Evolutionary conservation across 2,888 invertebrate genomes (phyloP), one percentile per base, ranked within the genome.

Genomic region (Ochropleura leucogaster): DNA sequence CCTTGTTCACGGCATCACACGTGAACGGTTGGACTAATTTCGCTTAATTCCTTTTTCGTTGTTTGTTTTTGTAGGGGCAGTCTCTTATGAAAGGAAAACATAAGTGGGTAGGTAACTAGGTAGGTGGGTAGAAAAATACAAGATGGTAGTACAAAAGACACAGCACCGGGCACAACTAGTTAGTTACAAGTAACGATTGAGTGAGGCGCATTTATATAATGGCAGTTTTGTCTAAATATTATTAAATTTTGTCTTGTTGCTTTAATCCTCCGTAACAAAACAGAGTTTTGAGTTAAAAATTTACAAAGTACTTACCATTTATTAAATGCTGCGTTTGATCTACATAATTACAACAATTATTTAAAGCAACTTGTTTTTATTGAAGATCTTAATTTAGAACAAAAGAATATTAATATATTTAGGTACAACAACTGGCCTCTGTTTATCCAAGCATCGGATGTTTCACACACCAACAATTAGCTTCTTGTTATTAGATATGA

Each of bases 401-500:
- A 75, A 74, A 75, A 57, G 40, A 55, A 30, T 75, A 75, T 30
- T 30, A 16, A n/a, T 30, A 30, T n/a, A 62, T 2, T 12, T 8
- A 51, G 49, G 4, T 62, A 49, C 42, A 74, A 18, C 40, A 47
- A 70, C 51, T 53, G 74, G 63, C 30, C 30, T 44, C 76, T 65
- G 77, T 46, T 65, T 76, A 46, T 40, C 76, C 30, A 65, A 75
- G 65, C 76, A 66, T 74, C 49, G 20, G 3, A 59, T 46, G 16
- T 55, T 44, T 55, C 49, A 59, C 44, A 53, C 57, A 74, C 18
- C 12, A 14, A 62, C n/a, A 62, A 62, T 40, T 59, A 40, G 59
- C 59, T 59, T 40, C 59, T 40, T 59, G 16, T 8, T 57, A 30
- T 57, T 57, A 30, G 16, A 40, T 16, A 59, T 8, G 30, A 4